These are phyloP conservation scores for Epizoanthus scotinus DNA, from an alignment of 92 coral and sea anemone species.

Conservation along the genomic window DNA sequence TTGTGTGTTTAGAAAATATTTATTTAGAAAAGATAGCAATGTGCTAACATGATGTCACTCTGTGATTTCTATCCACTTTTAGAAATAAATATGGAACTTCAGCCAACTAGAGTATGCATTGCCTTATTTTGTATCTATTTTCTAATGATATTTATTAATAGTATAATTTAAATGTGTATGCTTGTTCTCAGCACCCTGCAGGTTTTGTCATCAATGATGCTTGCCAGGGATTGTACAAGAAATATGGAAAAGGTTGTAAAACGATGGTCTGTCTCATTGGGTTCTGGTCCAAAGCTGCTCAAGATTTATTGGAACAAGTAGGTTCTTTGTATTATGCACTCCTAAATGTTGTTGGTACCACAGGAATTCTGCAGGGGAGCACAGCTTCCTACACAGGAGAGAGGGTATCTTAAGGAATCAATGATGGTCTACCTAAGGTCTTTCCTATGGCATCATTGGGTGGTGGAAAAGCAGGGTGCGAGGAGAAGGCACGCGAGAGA, in stretches of 20 bases:
- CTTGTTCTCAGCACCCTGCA: constrained; percentile 78
- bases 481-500: no score
- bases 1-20: no score
- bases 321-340: background rate
- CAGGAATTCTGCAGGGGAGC: background rate
- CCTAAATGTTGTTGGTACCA: background rate
- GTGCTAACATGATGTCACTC: no score
- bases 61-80: no score
- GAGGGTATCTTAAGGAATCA: background rate
- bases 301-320: constrained; percentile 74
- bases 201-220: constrained; percentile 91
- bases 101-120: no score
- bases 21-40: no score
- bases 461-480: no score
- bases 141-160: no score
- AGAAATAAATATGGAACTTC: no score
- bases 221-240: constrained; percentile 88
- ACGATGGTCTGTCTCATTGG: constrained; percentile 91
- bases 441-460: no score
- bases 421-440: no score
- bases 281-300: constrained; percentile 79
- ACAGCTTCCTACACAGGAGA: background rate
- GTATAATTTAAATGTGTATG: background rate
- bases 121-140: constrained; percentile 2
- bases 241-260: constrained; percentile 80